Evolutionary conservation across 1,140 invertebrate species (phyloP), one percentile per base, ranked within the genome.

Genomic region (Caenorhabditis latens): DNA sequence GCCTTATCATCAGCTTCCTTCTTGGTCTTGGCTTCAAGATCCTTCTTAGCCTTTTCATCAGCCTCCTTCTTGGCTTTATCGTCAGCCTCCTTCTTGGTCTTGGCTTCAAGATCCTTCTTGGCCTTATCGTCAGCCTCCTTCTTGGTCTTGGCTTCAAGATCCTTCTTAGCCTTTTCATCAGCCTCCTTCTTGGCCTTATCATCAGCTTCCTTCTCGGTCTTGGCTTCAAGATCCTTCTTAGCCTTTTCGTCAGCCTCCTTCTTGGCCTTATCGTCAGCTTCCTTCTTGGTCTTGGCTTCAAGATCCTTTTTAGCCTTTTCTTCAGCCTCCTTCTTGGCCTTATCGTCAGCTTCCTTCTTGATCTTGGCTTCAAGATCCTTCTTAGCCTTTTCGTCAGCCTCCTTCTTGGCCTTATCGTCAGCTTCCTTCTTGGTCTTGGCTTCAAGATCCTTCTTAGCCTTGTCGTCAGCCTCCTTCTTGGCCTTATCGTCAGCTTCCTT

Each of bases 1-100:
- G n/a, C n/a, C 83, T 84, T 84, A 8, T 58, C 83, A 0, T 50
- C 83, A 50, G 50, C 55, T n/a, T 84, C 83, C 55, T 84, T 84
- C 55, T 58, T 58, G 55, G 9, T 14, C 57, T 84, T 84, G 16
- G 57, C 83, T 19, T 24, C 50, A 13, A 21, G 24, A 0, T 84
- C 83, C 83, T 84, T 84, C 83, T 84, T 55, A 53, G 43, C 11
- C 83, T 84, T 84, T 3, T 14, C 55, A 14, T 58, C 55, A 58
- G 55, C 19, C 7, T 84, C 83, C 50, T 57, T 58, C 46, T 84
- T 55, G 43, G 83, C 53, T 53, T 84, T 84, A 9, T 14, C 55
- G 14, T 58, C 55, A 58, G 55, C 55, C 11, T 84, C 83, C 50
- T 24, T 58, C 57, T 57, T 32, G 4, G 83, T 53, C 83, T 84